Base-by-base conservation (phyloP, 2,888 invertebrate species). In the Morinoia aosen region DNA sequence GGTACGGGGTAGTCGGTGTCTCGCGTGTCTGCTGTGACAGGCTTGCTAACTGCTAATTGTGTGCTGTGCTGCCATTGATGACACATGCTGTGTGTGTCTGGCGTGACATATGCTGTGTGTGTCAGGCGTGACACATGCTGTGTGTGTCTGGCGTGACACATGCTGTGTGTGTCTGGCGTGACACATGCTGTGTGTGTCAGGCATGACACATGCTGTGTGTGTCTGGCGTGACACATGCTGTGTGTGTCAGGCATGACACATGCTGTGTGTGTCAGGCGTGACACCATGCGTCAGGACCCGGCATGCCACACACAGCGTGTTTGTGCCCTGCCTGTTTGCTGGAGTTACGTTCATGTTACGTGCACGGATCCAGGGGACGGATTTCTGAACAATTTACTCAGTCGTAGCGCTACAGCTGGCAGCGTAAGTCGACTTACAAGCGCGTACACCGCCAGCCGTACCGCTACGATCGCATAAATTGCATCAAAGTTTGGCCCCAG, bases 1-100 rank as follows among this genome's bases (percentile, higher is more conserved):
- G 93, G 93, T 93, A 93, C 48, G 93, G 93, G 93, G 1, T 33
- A 57, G 57, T 90, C 48, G 90, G 90, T 90, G 90, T 90, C 40
- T 90, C 8, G 40, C 14, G 90, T 90, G 76, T 76, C 16, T 16
- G 61, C 61, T 61, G 61, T 61, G 61, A 61, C 25, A 48, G 76
- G 8, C 76, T 33, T 16, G 8, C 25, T 76, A 76, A 76, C 61
- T 76, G 0, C 76, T 76, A 76, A 76, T 33, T 76, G 76, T 76
- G 76, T 76, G 61, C 61, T 76, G 19, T 76, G 25, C 2, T 25
- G 76, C 14, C 33, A 2, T 76, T 76, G 76, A 33, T 8, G 76
- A 19, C 76, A 12, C 33, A 33, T 33, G 33, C 33, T 33, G 76
- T 76, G 76, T 76, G 76, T 76, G 76, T 33, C 25, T 33, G 19